phyloP scores from a whole-genome alignment of 2,113 vertebrate genomes.

The Jaculus jaculus region DNA sequence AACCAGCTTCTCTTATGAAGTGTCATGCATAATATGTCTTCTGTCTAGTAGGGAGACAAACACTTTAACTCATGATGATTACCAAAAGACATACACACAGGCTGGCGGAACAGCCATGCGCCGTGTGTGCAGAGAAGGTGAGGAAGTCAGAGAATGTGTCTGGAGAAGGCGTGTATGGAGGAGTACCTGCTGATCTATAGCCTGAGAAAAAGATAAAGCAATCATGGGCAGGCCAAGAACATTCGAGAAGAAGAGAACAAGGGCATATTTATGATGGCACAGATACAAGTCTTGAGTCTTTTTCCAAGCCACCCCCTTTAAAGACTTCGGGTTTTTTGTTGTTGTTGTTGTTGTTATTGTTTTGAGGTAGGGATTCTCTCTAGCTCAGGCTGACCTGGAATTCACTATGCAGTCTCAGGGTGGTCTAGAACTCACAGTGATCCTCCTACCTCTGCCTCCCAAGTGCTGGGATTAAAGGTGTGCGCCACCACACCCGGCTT shows the following conservation, averaged over 20 bases:
- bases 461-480: no score
- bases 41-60: neutral
- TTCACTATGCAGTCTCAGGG: no score
- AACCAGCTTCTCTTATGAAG: neutral
- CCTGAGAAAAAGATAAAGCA: neutral
- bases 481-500: no score
- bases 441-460: no score
- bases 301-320: neutral
- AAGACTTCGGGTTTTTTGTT: no score
- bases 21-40: neutral
- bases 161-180: neutral
- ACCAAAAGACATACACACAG: neutral
- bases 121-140: no score
- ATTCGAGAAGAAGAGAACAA: constrained; percentile 12
- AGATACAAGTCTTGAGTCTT: neutral
- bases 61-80: neutral
- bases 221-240: neutral
- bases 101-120: neutral
- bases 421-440: no score
- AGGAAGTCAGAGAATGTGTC: neutral
- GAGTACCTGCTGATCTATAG: neutral
- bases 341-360: no score
- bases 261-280: no score
- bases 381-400: no score
- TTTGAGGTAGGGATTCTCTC: no score